Base-by-base conservation (phyloP, 2,797 vertebrate species). In the Avahi laniger region DNA sequence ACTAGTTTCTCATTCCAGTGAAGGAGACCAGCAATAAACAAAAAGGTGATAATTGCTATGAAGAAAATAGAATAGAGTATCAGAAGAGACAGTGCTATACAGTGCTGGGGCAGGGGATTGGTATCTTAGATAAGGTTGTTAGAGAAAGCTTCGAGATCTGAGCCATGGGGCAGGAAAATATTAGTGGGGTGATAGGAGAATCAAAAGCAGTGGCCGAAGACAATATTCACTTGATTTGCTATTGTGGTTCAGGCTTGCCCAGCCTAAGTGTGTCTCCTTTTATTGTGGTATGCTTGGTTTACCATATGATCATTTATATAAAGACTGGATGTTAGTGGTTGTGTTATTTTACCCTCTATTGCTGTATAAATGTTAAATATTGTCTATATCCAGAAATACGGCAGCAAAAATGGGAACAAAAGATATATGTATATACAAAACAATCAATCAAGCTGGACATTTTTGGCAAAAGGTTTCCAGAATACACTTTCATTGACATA, bases 401-500 rank as follows among this genome's bases (percentile, higher is more conserved):
- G 50, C 26, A 76, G 38, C 57, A 80, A 9, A 11, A 11, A 54
- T 73, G 41, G 82, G 69, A 85, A 90, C 69, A 85, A 90, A 90
- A 92, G 79, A 93, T 90, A 65, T 38, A 89, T 6, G 13, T 73
- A 81, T 82, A 92, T 61, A 88, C 61, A 94, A 75, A 95, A 48
- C 28, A 94, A 78, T 97, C 67, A 69, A 79, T 93, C 85, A 89
- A 95, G 70, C 33, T 85, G 81, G 84, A 85, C 76, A 88, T 72
- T 81, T 96, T 94, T 96, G 89, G 72, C 72, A 79, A 94, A 95
- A 86, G 70, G 50, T 93, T 97, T 84, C 75, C 76, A 95, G 57
- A 94, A 93, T 92, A 93, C 24, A 69, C 88, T 96, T 97, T 89
- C 83, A 97, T 93, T 94, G 76, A 87, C 73, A 93, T 0, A 73